These are phyloP conservation scores for Carassius carassius DNA, from an alignment of 2,113 vertebrate species.

Conservation along the genomic window DNA sequence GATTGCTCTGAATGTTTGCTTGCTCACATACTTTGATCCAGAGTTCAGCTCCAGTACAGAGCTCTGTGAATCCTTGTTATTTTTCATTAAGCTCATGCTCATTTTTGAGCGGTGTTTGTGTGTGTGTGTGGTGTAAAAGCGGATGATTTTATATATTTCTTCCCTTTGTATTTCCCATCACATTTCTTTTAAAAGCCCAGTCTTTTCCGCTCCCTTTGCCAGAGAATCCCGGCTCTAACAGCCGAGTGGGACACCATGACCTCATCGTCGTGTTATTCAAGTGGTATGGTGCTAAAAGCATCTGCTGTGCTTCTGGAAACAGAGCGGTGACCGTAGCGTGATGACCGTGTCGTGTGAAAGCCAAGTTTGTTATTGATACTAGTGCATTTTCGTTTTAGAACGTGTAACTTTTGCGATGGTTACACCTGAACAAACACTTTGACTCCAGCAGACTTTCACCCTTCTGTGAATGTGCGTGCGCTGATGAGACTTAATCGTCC, in stretches of 20 bases:
- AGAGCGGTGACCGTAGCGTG: neutral
- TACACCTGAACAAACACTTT: too few relatives aligned
- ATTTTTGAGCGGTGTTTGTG: constrained; percentile 44
- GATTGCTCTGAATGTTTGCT: too few relatives aligned
- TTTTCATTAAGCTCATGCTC: constrained; percentile 45
- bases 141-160: constrained; percentile 18
- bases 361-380: constrained; percentile 48
- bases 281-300: constrained; percentile 53
- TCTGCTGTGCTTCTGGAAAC: constrained; percentile 56
- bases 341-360: constrained; percentile 35
- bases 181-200: constrained; percentile 34
- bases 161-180: constrained; percentile 12
- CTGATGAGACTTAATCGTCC: too few relatives aligned
- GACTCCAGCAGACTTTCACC: too few relatives aligned
- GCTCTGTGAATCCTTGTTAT: neutral
- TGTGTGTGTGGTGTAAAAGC: neutral
- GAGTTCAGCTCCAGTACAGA: neutral
- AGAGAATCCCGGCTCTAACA: constrained; percentile 53
- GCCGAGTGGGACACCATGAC: constrained; percentile 57
- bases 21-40: neutral
- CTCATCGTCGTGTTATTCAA: constrained; percentile 57
- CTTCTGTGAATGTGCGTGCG: too few relatives aligned
- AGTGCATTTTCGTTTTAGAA: too few relatives aligned
- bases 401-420: too few relatives aligned
- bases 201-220: constrained; percentile 36